Conservation (phyloP, 2,113 vertebrate genomes). For the Azemiops feae region DNA sequence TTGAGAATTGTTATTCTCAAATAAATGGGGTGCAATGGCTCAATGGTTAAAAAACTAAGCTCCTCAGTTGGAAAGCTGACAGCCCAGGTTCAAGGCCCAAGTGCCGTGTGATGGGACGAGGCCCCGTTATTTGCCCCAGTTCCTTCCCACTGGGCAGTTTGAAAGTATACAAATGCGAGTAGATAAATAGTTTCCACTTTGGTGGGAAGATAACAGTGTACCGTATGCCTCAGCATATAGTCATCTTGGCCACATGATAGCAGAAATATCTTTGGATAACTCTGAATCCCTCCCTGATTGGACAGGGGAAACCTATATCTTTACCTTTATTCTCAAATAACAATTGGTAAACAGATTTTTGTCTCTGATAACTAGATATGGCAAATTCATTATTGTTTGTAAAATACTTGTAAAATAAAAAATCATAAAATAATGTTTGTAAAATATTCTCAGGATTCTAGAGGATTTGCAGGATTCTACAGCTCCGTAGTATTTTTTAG, state of each 20-base stretch:
- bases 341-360: not conserved
- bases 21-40: not conserved
- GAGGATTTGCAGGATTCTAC: not conserved
- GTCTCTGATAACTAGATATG: not conserved
- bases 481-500: not conserved
- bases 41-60: not conserved
- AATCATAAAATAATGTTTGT: too few relatives aligned
- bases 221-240: not conserved
- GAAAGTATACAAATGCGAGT: not conserved
- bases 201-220: not conserved
- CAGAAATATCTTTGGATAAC: not conserved
- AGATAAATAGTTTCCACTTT: not conserved
- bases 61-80: not conserved
- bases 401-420: not conserved
- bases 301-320: not conserved
- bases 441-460: not conserved
- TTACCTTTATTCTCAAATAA: not conserved
- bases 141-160: not conserved
- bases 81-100: not conserved
- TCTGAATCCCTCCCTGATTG: not conserved
- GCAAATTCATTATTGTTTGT: not conserved
- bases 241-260: not conserved
- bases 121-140: too few relatives aligned
- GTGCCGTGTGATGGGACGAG: not conserved
- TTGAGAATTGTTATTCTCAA: not conserved